Percentiles rank a stretch among this genome's conserved stretches.
phyloP scores from a whole-genome alignment of 2,888 invertebrate genomes.

The Nebria brevicollis region DNA sequence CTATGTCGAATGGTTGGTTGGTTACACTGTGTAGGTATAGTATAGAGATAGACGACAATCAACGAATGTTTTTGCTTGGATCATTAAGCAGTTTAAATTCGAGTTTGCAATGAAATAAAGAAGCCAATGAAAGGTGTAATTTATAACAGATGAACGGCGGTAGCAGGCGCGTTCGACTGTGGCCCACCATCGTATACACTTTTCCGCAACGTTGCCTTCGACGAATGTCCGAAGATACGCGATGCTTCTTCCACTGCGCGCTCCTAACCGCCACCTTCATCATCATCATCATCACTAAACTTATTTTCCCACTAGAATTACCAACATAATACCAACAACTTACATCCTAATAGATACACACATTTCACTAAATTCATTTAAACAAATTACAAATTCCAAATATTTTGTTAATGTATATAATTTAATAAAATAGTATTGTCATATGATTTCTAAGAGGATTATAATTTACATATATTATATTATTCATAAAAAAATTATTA shows the following conservation, averaged over 20 bases:
- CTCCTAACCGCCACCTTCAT: background rate
- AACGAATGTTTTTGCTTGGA: slow-evolving; percentile 51
- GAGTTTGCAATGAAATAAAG: slow-evolving; percentile 58
- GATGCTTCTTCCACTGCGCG: background rate
- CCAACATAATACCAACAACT: background rate
- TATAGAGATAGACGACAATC: slow-evolving; percentile 25
- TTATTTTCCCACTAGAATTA: background rate
- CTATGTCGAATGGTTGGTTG: background rate
- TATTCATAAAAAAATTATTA: too few relatives aligned
- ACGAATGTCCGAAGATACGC: slow-evolving; percentile 30
- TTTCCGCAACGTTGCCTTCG: slow-evolving; percentile 52
- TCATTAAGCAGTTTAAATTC: slow-evolving; percentile 61
- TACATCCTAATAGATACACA: background rate
- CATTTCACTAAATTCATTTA: background rate
- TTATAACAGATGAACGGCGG: slow-evolving; percentile 61
- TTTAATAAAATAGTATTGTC: too few relatives aligned
- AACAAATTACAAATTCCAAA: too few relatives aligned
- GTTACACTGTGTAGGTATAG: background rate
- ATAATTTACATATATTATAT: too few relatives aligned
- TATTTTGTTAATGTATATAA: too few relatives aligned
- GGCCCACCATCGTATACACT: slow-evolving; percentile 42
- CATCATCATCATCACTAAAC: background rate
- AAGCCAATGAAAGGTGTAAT: slow-evolving; percentile 62
- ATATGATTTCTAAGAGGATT: too few relatives aligned
- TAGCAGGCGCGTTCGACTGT: slow-evolving; percentile 5